Conservation (phyloP, 30 jellyfish, hydroid and myxozoan genomes). For the Clytia hemisphaerica region DNA sequence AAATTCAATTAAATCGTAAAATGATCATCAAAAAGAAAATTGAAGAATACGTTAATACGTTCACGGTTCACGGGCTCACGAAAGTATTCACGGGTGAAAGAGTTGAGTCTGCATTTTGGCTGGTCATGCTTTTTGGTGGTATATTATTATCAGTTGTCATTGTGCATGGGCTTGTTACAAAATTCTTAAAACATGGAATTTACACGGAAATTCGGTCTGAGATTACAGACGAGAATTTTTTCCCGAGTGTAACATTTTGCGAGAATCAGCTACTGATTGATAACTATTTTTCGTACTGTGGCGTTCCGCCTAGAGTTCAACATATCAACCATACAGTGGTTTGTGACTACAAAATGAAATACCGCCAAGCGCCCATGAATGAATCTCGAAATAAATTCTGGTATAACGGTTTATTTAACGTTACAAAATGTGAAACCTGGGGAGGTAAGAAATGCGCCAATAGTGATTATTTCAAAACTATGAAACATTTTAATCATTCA, state of each 20-base stretch:
- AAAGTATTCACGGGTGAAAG: neutral
- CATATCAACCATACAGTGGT: neutral
- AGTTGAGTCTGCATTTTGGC: constrained; percentile 6
- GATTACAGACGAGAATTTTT: constrained; percentile 3
- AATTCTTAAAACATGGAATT: neutral
- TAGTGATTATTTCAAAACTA: neutral
- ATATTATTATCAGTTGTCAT: neutral
- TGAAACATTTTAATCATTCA: constrained; percentile 2
- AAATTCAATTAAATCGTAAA: neutral
- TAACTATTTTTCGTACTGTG: constrained; percentile 9
- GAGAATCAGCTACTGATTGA: constrained; percentile 8
- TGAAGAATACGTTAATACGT: constrained; percentile 8
- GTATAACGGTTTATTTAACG: constrained; percentile 19
- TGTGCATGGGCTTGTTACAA: constrained; percentile 11
- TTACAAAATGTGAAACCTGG: constrained; percentile 23
- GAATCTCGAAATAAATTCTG: neutral
- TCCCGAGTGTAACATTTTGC: constrained; percentile 22
- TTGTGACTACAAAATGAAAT: neutral
- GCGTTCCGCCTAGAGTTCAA: constrained; percentile 8
- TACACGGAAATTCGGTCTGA: constrained; percentile 18
- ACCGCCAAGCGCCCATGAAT: neutral
- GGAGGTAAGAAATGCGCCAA: constrained; percentile 7
- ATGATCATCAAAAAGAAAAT: neutral
- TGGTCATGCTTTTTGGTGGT: neutral
- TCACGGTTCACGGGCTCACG: constrained; percentile 14